Evolutionary conservation across 53 echinoderm and acorn worm species (phyloP), one percentile per base, ranked within the genome.

Genomic region (Actinopyga echinites): DNA sequence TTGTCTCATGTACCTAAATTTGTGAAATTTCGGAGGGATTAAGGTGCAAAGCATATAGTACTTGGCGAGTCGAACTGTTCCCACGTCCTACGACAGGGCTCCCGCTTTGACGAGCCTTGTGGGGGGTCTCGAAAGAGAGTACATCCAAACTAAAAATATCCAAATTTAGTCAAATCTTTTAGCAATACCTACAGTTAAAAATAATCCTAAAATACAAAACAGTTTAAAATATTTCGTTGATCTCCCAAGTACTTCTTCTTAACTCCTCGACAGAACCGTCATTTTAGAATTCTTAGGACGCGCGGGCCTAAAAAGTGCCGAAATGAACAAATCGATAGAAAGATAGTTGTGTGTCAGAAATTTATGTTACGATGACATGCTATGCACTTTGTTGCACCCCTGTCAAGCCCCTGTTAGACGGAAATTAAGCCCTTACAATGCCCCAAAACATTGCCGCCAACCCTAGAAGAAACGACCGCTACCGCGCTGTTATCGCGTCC

Each of bases 221-320:
- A 24, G 75, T 36, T 49, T 69, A 71, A 85, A 85, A 89, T 82
- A 88, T 85, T 89, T 89, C 89, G 89, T 89, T 89, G 36, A 85
- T 56, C 84, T 89, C 55, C 85, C 35, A 38, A 73, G 40, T 77
- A 71, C 80, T 75, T 86, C 64, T 69, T 68, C 30, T 77, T 10
- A 7, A 44, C 71, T 77, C 32, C 77, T 77, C 54, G 29, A 53
- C 56, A 2, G n/a, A 80, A 60, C n/a, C 20, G 60, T 62, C 26
- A 80, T 61, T 62, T 61, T 24, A 29, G 59, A 36, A 40, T 28
- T 62, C 44, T 37, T 20, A 24, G 38, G 81, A 80, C 81, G 81
- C 81, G 30, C 81, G 62, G 34, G 81, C 81, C 81, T 37, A 62
- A 80, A 38, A 80, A 80, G 63, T 80, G 81, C 81, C 81, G 81